Conservation (phyloP, 30 jellyfish, hydroid and myxozoan genomes). For the Aurelia aurita complex sp. Pacific region DNA sequence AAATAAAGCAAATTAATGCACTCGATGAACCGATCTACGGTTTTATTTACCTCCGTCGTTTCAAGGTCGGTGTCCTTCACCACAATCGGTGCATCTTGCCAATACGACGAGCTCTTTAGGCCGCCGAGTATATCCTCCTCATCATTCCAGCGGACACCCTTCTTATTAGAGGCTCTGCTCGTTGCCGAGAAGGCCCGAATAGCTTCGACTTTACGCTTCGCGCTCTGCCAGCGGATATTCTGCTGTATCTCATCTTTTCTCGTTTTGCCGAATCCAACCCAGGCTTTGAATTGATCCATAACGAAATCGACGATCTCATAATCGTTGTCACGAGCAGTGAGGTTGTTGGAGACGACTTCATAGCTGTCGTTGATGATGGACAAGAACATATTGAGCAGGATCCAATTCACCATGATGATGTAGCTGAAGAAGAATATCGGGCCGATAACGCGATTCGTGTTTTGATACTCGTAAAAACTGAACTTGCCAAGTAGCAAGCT, state of each 20-base stretch:
- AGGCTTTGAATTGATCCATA: constrained; percentile 80
- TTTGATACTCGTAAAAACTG: constrained; percentile 83
- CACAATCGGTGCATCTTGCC: constrained; percentile 67
- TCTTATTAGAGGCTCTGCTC: neutral
- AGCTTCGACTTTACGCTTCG: constrained; percentile 43
- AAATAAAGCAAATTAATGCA: constrained; percentile 83
- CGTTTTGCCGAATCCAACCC: constrained; percentile 75
- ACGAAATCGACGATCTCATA: constrained; percentile 94
- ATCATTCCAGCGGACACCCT: constrained; percentile 42
- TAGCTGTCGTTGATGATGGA: constrained; percentile 92
- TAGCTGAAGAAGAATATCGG: constrained; percentile 88
- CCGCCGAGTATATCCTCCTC: constrained; percentile 65
- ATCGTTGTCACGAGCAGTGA: constrained; percentile 79
- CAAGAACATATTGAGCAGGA: constrained; percentile 89
- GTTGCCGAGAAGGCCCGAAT: constrained; percentile 60
- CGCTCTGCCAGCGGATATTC: constrained; percentile 72
- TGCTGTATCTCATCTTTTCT: constrained; percentile 61
- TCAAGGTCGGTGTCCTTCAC: constrained; percentile 40
- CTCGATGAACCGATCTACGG: constrained; percentile 81
- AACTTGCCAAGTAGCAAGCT: constrained; percentile 94
- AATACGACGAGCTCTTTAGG: constrained; percentile 51
- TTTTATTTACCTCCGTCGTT: constrained; percentile 61
- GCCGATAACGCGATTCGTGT: constrained; percentile 91
- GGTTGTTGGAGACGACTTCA: constrained; percentile 71
- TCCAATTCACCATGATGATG: constrained; percentile 93